Evolutionary conservation across 2,113 vertebrate genomes (phyloP).

Genomic region (Platichthys flesus): DNA sequence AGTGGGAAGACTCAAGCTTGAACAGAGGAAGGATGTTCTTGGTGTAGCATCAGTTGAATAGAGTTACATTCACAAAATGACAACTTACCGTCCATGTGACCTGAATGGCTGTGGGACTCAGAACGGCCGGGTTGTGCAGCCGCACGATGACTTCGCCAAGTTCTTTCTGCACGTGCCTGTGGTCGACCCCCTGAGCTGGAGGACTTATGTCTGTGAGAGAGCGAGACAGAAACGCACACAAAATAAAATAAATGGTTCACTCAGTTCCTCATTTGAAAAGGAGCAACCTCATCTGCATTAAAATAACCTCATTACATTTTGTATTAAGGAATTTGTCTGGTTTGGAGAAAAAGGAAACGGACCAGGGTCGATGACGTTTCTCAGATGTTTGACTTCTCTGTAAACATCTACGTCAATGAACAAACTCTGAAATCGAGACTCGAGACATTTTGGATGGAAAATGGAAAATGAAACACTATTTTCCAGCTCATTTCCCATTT

Average conservation of each 20-base stretch:
- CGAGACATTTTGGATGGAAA: slow-evolving; percentile 29
- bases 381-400: neutral
- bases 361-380: neutral
- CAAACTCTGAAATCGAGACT: slow-evolving; percentile 1
- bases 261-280: slow-evolving; percentile 44
- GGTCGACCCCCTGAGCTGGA: slow-evolving; percentile 96
- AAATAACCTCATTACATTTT: slow-evolving; percentile 54
- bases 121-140: slow-evolving; percentile 92
- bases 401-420: neutral
- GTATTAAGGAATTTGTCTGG: slow-evolving; percentile 15
- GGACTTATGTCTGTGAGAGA: slow-evolving; percentile 92
- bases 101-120: slow-evolving; percentile 94
- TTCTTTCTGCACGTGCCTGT: slow-evolving; percentile 98
- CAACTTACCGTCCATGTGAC: slow-evolving; percentile 95
- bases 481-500: slow-evolving; percentile 58
- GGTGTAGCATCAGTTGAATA: neutral
- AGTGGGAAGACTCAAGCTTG: neutral
- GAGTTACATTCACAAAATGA: neutral
- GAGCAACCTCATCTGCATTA: slow-evolving; percentile 51
- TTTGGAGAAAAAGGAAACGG: slow-evolving; percentile 35
- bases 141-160: slow-evolving; percentile 95
- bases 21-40: neutral
- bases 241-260: slow-evolving; percentile 10
- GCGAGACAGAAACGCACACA: neutral
- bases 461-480: slow-evolving; percentile 50